Percentiles rank a stretch among this genome's conserved stretches.
Evolutionary conservation across 2,888 invertebrate species (phyloP).

Genomic region (Lepidochrysops patricia): DNA sequence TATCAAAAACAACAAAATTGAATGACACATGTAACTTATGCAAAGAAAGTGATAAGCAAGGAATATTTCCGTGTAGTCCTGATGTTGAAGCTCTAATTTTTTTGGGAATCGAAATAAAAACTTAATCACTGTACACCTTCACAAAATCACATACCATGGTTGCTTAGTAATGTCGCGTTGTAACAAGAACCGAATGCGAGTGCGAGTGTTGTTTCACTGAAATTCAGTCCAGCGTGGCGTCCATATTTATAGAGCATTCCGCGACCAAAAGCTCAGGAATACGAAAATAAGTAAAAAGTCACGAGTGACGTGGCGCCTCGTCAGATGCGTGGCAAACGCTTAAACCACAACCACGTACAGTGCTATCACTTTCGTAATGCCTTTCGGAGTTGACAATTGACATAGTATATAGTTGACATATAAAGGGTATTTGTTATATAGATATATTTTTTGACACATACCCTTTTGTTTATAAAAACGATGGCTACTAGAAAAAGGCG

Average conservation of each 20-base stretch:
- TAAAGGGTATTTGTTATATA: no score
- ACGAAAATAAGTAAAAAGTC: conserved; percentile 71
- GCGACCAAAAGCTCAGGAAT: conserved; percentile 45
- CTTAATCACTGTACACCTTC: not conserved
- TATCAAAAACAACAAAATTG: no score
- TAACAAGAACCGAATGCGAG: conserved; percentile 72
- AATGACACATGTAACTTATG: no score
- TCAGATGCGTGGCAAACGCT: conserved; percentile 32
- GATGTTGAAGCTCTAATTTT: no score
- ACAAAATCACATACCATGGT: conserved; percentile 30
- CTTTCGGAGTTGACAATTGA: no score
- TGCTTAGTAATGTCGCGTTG: conserved; percentile 51
- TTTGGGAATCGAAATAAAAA: conserved; percentile 2
- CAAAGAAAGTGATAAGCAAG: no score
- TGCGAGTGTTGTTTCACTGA: conserved; percentile 74
- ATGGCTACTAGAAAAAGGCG: no score
- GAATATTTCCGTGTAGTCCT: no score
- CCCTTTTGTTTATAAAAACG: no score
- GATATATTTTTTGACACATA: no score
- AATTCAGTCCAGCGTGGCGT: conserved; percentile 53
- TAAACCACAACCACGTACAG: not conserved
- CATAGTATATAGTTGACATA: no score
- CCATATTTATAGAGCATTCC: conserved; percentile 69
- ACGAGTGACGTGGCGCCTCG: conserved; percentile 34
- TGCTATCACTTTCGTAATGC: not conserved